A percentile compares a stretch with the other conserved stretches of the same genome.
phyloP scores from a whole-genome alignment of 2,888 invertebrate genomes.

The Sepiola atlantica region DNA sequence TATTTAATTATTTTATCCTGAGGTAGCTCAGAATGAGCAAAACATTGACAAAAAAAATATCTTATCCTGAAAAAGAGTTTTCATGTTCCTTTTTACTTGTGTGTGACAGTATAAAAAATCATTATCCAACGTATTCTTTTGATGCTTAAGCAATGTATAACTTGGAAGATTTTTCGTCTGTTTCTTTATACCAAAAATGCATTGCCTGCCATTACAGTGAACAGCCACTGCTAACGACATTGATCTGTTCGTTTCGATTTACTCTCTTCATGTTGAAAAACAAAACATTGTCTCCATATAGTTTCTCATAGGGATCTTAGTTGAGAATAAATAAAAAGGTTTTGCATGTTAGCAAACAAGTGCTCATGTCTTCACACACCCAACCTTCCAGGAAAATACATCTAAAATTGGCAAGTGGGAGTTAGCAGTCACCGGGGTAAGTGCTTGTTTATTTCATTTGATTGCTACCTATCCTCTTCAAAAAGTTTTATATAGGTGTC shows the following conservation, averaged over 20 bases:
- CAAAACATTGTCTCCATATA: not conserved
- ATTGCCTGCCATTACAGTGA: not conserved
- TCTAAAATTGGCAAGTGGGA: slow-evolving; percentile 39
- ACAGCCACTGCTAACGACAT: not conserved
- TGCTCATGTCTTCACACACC: not conserved
- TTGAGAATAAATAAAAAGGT: not conserved
- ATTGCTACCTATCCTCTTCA: not conserved
- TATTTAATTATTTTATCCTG: too few relatives aligned
- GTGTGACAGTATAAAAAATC: not conserved
- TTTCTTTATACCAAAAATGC: not conserved
- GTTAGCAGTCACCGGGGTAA: slow-evolving; percentile 42
- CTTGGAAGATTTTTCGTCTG: not conserved
- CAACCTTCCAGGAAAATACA: slow-evolving; percentile 42
- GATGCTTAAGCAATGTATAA: not conserved
- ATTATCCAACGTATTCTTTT: not conserved
- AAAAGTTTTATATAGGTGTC: not conserved
- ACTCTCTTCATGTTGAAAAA: not conserved
- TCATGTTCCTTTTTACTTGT: too few relatives aligned
- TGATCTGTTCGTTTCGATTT: not conserved
- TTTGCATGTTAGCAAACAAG: not conserved
- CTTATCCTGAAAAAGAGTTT: too few relatives aligned
- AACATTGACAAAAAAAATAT: too few relatives aligned
- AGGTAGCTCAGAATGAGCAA: too few relatives aligned
- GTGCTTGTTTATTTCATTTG: slow-evolving; percentile 34
- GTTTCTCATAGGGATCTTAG: not conserved